Evolutionary conservation across 2,797 vertebrate genomes (phyloP).

Genomic region (Aulostomus chinensis): DNA sequence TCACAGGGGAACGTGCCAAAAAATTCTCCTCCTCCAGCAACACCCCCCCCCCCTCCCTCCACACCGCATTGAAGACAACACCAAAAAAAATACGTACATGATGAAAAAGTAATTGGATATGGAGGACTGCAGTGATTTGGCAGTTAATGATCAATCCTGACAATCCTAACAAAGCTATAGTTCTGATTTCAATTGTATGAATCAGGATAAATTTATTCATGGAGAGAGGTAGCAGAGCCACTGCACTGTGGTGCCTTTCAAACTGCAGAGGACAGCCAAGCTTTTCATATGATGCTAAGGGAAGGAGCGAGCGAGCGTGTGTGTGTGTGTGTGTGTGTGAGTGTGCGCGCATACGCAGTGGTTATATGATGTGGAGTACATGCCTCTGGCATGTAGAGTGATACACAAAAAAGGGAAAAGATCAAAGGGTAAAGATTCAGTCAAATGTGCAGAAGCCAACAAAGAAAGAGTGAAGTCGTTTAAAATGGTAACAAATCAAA

Average conservation of each 20-base stretch:
- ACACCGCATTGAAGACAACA: too few relatives aligned
- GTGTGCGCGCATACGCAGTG: too few relatives aligned
- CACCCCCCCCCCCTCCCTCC: too few relatives aligned
- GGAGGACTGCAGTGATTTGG: too few relatives aligned
- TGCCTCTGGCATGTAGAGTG: neutral
- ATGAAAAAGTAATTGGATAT: too few relatives aligned
- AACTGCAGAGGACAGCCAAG: conserved; percentile 2
- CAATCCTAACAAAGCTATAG: conserved; percentile 46
- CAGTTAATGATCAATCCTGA: conserved; percentile 35
- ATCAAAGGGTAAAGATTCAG: conserved; percentile 10
- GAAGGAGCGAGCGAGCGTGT: too few relatives aligned
- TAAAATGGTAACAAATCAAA: conserved; percentile 29
- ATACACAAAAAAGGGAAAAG: neutral
- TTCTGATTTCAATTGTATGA: conserved; percentile 19
- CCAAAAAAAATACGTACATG: too few relatives aligned
- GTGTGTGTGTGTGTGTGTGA: too few relatives aligned
- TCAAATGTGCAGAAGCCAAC: neutral
- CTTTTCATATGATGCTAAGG: neutral
- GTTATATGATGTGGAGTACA: neutral
- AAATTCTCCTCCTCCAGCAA: too few relatives aligned
- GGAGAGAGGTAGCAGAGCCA: neutral
- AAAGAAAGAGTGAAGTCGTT: too few relatives aligned
- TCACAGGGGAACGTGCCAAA: too few relatives aligned
- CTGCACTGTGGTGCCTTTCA: too few relatives aligned
- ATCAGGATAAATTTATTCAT: neutral